phyloP scores from a whole-genome alignment of 2,113 vertebrate genomes.

The Nothocercus nigrocapillus region DNA sequence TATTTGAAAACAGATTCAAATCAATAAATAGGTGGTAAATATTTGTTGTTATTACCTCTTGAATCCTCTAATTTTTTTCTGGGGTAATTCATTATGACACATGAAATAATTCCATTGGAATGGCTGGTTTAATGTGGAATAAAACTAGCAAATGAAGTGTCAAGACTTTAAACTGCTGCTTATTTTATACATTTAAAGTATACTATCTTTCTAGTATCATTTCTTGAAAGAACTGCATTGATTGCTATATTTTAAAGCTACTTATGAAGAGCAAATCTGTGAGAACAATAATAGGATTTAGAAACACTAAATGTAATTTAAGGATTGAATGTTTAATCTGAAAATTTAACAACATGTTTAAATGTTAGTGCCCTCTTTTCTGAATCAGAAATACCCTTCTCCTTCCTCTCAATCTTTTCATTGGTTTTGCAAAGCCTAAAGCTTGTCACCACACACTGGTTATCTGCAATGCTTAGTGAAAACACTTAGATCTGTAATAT shows the following conservation, averaged over 20 bases:
- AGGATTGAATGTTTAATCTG: not conserved
- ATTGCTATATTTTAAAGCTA: not conserved
- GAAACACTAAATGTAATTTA: not conserved
- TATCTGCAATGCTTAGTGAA: not conserved
- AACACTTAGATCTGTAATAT: not conserved
- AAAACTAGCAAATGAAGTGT: constrained; percentile 58
- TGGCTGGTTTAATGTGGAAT: constrained; percentile 15
- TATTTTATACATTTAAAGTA: constrained; percentile 53
- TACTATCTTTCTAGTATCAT: not conserved
- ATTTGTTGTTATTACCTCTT: constrained; percentile 42
- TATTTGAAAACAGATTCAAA: constrained; percentile 44
- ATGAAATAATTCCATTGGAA: constrained; percentile 19
- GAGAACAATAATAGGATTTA: not conserved
- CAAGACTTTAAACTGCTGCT: constrained; percentile 48
- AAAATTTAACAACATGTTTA: not conserved
- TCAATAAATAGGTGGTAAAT: constrained; percentile 31
- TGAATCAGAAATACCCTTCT: not conserved
- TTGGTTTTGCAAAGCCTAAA: not conserved
- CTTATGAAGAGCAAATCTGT: not conserved
- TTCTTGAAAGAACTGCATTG: not conserved
- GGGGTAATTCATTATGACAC: not conserved
- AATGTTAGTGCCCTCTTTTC: not conserved
- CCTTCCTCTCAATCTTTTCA: not conserved
- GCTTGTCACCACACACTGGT: not conserved
- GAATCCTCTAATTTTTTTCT: not conserved